Percentiles rank a stretch among this genome's conserved stretches.
Conservation (phyloP, 2,888 invertebrate species). For the Epistrophe eligans region DNA sequence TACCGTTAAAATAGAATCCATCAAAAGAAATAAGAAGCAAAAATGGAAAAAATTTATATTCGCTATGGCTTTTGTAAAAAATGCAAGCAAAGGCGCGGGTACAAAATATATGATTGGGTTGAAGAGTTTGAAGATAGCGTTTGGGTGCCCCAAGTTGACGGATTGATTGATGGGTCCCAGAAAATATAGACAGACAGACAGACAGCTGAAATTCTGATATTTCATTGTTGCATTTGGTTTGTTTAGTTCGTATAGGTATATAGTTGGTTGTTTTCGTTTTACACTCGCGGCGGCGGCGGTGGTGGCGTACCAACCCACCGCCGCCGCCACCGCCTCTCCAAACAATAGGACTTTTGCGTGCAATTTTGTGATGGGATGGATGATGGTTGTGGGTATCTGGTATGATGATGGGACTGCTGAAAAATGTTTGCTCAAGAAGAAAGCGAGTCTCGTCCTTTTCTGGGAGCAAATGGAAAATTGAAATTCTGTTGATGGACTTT, state of each 20-base stretch:
- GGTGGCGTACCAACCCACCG: constrained; percentile 6
- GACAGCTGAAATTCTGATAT: constrained; percentile 76
- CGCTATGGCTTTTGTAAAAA: not conserved
- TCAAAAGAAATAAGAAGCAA: not conserved
- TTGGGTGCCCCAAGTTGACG: constrained; percentile 72
- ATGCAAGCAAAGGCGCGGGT: constrained; percentile 19
- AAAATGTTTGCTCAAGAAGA: constrained; percentile 17
- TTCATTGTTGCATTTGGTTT: constrained; percentile 72
- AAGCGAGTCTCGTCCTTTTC: constrained; percentile 37
- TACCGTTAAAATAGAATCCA: not conserved
- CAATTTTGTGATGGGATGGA: constrained; percentile 12
- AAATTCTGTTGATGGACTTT: constrained; percentile 71
- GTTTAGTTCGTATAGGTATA: constrained; percentile 2
- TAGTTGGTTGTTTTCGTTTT: constrained; percentile 34
- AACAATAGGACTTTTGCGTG: constrained; percentile 32
- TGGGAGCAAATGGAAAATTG: constrained; percentile 61
- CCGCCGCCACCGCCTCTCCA: constrained; percentile 7
- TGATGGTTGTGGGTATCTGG: not conserved
- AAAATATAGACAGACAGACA: constrained; percentile 76
- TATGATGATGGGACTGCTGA: not conserved
- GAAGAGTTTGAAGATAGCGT: constrained; percentile 56
- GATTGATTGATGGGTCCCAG: constrained; percentile 76
- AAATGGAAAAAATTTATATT: constrained; percentile 9
- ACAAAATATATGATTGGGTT: constrained; percentile 66
- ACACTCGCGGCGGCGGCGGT: not conserved